Conservation (phyloP, 2,797 vertebrate genomes). For the Myotis pilosus region DNA sequence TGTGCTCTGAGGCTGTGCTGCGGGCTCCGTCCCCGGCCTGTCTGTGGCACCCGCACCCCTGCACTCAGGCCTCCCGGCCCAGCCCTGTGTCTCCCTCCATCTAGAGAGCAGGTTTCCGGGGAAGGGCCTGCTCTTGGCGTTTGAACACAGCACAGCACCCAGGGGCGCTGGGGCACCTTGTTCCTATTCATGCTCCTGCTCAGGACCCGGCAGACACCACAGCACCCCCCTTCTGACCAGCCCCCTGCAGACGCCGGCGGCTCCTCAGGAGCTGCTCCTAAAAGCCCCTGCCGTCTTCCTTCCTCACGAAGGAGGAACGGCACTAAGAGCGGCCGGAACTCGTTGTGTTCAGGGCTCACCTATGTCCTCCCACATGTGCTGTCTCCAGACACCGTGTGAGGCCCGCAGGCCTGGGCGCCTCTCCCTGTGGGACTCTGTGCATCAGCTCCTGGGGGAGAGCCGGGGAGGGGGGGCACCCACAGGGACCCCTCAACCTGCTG, state of each 20-base stretch:
- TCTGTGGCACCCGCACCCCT: accelerated
- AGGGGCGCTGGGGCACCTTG: not conserved
- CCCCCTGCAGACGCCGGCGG: not conserved
- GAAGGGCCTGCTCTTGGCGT: not conserved
- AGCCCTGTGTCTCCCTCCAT: not conserved
- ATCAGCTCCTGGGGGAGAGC: too few relatives aligned
- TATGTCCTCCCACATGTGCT: not conserved
- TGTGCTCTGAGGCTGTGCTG: too few relatives aligned
- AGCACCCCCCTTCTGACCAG: accelerated
- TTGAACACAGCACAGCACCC: not conserved
- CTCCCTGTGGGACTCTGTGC: too few relatives aligned
- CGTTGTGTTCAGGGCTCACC: accelerated
- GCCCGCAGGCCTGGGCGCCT: too few relatives aligned
- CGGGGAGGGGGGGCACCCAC: too few relatives aligned
- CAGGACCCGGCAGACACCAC: accelerated
- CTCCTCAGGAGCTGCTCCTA: not conserved
- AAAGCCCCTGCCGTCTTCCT: not conserved
- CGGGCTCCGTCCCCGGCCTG: accelerated
- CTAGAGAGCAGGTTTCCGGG: not conserved
- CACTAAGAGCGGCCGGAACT: not conserved
- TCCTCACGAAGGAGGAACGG: not conserved
- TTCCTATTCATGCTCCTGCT: not conserved
- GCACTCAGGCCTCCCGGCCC: not conserved
- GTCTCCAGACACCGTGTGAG: not conserved
- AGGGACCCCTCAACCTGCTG: too few relatives aligned